Conservation (phyloP, 2,113 vertebrate species). For the Protobothrops flavoviridis region DNA sequence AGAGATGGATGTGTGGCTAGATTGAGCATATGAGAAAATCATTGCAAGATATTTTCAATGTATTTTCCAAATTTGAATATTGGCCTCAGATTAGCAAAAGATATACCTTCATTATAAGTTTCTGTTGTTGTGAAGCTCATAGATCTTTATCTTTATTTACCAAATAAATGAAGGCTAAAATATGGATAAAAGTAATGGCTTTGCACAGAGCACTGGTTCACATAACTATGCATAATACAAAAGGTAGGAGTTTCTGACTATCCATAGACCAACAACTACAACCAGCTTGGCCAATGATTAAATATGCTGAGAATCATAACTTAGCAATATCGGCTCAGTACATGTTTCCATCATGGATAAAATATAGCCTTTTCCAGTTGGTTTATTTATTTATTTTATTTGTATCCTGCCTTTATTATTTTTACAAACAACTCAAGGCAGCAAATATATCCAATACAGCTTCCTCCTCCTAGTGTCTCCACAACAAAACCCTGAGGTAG, state of each 20-base stretch:
- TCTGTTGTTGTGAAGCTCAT: not conserved
- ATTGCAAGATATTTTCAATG: slow-evolving; percentile 23
- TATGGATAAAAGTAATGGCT: not conserved
- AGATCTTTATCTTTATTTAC: not conserved
- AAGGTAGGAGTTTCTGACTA: not conserved
- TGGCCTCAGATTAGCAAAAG: not conserved
- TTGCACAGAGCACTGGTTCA: not conserved
- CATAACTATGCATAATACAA: not conserved
- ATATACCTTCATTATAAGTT: not conserved
- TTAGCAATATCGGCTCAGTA: not conserved
- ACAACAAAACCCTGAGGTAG: not conserved
- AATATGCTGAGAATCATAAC: not conserved
- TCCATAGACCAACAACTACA: not conserved
- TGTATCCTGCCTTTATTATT: not conserved
- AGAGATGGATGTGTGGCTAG: not conserved
- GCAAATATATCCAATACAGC: not conserved
- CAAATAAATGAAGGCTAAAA: not conserved
- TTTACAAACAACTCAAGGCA: not conserved
- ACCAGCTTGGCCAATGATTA: not conserved
- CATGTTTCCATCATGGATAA: not conserved
- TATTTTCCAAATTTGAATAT: not conserved
- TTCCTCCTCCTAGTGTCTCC: not conserved
- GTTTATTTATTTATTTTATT: not conserved
- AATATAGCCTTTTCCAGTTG: not conserved
- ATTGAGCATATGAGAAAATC: not conserved